A percentile compares a stretch with the other conserved stretches of the same genome.
phyloP scores from a whole-genome alignment of 2,888 invertebrate genomes.

The Agelastica alni region DNA sequence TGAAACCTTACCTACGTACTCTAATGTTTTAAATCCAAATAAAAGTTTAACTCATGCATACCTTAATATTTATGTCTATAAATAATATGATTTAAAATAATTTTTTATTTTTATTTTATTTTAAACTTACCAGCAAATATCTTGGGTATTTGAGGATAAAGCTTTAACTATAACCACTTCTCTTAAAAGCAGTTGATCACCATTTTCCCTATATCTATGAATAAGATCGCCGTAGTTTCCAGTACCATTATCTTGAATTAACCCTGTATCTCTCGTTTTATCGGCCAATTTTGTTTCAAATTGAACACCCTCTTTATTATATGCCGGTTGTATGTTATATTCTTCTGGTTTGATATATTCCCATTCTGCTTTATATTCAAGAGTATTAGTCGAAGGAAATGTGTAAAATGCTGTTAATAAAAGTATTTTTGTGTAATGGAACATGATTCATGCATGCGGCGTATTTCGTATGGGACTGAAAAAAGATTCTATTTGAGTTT shows the following conservation, averaged over 20 bases:
- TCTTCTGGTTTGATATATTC: background rate
- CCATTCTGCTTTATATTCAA: constrained; percentile 1
- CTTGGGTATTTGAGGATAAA: constrained; percentile 35
- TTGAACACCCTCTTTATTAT: constrained; percentile 2
- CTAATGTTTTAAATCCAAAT: no score
- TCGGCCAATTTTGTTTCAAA: constrained; percentile 30
- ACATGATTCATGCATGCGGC: no score
- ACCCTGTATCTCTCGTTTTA: constrained; percentile 2
- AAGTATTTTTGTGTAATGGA: background rate
- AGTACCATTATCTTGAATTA: constrained; percentile 34
- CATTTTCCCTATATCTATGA: constrained; percentile 35
- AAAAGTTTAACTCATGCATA: background rate
- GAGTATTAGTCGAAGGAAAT: background rate
- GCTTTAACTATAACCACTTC: constrained; percentile 37
- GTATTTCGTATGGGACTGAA: no score
- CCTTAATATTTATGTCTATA: no score
- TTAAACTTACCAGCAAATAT: constrained; percentile 40
- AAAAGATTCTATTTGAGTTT: no score
- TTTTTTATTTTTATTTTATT: no score
- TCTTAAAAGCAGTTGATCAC: constrained; percentile 37
- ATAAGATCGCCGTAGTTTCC: constrained; percentile 41
- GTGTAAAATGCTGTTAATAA: background rate
- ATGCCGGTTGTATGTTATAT: background rate
- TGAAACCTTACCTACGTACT: no score
- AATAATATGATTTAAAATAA: no score